Percentiles rank a stretch among this genome's conserved stretches.
Conservation (phyloP, 2,888 invertebrate genomes). For the Stictocephala bisonia region DNA sequence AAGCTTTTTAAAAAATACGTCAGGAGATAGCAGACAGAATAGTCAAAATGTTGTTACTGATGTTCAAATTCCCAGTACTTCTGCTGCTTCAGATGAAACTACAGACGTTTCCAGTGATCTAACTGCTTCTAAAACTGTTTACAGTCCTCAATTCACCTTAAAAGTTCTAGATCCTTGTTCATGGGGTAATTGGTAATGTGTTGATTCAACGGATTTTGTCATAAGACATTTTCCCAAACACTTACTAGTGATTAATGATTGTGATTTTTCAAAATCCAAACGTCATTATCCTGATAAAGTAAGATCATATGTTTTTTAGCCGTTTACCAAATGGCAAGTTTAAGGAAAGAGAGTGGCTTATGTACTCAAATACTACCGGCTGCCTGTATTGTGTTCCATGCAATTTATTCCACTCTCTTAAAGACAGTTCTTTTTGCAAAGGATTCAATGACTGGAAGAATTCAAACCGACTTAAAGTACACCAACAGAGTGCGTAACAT, state of each 20-base stretch:
- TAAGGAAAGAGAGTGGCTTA: constrained; percentile 23
- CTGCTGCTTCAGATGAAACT: too few relatives aligned
- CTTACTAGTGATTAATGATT: constrained; percentile 8
- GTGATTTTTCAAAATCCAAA: constrained; percentile 26
- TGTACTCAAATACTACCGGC: constrained; percentile 30
- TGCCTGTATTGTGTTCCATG: constrained; percentile 35
- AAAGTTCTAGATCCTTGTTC: too few relatives aligned
- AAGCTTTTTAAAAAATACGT: too few relatives aligned
- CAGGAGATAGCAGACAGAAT: too few relatives aligned
- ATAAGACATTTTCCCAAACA: constrained; percentile 7
- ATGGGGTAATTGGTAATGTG: too few relatives aligned
- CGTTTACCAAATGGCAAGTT: constrained; percentile 26
- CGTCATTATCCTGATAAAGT: constrained; percentile 11
- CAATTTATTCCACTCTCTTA: constrained; percentile 17
- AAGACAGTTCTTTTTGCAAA: constrained; percentile 18
- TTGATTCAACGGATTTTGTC: constrained; percentile 6
- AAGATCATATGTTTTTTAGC: constrained; percentile 20
- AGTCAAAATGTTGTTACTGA: too few relatives aligned
- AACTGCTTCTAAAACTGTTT: too few relatives aligned
- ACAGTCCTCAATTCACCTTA: too few relatives aligned
- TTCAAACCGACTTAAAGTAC: constrained; percentile 6
- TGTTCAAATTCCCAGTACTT: too few relatives aligned
- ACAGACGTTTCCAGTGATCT: too few relatives aligned
- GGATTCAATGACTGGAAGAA: constrained; percentile 33
- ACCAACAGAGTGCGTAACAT: constrained; percentile 27